Conservation (phyloP, 2,888 invertebrate genomes). For the Aspidiotus rigidus region DNA sequence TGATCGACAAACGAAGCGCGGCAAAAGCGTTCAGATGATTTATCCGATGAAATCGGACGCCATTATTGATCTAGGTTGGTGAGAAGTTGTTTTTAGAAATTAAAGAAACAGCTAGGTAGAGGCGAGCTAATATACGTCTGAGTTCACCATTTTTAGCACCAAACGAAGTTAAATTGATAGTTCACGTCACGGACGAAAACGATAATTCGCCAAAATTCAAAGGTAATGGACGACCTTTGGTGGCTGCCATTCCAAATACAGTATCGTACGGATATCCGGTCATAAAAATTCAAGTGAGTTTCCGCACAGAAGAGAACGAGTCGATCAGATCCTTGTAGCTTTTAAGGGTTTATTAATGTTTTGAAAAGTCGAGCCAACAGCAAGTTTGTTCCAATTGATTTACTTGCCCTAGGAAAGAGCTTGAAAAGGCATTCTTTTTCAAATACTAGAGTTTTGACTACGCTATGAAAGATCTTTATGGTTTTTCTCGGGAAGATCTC, state of each 20-base stretch:
- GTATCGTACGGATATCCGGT: conserved; percentile 75
- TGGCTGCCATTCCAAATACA: conserved; percentile 71
- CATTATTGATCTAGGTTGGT: conserved; percentile 57
- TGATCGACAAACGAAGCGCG: conserved; percentile 52
- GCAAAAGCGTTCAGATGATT: conserved; percentile 63
- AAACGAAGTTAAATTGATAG: conserved; percentile 70
- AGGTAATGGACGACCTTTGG: conserved; percentile 63
- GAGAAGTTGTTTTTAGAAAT: too few relatives aligned
- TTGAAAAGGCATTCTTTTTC: too few relatives aligned
- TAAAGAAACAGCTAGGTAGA: too few relatives aligned
- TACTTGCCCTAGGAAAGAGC: too few relatives aligned
- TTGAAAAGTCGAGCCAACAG: too few relatives aligned
- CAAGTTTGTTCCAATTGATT: too few relatives aligned
- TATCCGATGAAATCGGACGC: conserved; percentile 67
- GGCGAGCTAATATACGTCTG: too few relatives aligned
- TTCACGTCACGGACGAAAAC: conserved; percentile 69
- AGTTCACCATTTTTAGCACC: conserved; percentile 42
- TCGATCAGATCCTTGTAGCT: too few relatives aligned
- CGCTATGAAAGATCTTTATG: too few relatives aligned
- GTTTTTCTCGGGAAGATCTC: too few relatives aligned
- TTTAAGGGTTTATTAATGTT: neutral
- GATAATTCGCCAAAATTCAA: conserved; percentile 73
- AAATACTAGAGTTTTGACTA: too few relatives aligned
- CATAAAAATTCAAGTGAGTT: conserved; percentile 57
- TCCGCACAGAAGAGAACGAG: neutral